Evolutionary conservation across 2,888 invertebrate species (phyloP).

Genomic region (Antheraea yamamai): DNA sequence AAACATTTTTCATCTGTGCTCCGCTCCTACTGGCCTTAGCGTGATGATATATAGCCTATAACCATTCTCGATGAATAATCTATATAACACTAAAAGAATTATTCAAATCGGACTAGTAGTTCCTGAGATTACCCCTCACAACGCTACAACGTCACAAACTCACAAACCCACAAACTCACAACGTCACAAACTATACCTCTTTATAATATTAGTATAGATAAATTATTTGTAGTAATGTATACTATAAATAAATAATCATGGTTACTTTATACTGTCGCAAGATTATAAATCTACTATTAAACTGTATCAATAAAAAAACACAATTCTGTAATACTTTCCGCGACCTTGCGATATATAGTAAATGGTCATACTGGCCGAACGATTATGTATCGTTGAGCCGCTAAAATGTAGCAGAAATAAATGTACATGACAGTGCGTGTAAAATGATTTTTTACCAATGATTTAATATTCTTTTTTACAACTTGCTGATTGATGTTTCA

Average conservation of each 20-base stretch:
- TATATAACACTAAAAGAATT: too few relatives aligned
- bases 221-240: neutral
- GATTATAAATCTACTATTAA: neutral
- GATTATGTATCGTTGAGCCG: conserved; percentile 29
- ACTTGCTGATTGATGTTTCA: too few relatives aligned
- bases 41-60: too few relatives aligned
- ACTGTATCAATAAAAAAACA: conserved; percentile 13
- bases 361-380: conserved; percentile 32
- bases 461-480: neutral
- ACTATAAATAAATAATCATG: conserved; percentile 9
- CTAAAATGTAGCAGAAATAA: conserved; percentile 23
- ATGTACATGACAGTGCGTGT: neutral
- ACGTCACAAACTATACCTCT: too few relatives aligned
- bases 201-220: too few relatives aligned
- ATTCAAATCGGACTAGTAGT: too few relatives aligned
- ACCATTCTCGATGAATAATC: too few relatives aligned
- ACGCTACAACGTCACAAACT: too few relatives aligned
- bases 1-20: too few relatives aligned
- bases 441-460: neutral
- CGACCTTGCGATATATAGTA: conserved; percentile 49
- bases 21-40: too few relatives aligned
- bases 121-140: too few relatives aligned
- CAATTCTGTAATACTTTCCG: conserved; percentile 39
- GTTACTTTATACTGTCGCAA: conserved; percentile 9
- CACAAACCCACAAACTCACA: too few relatives aligned